Evolutionary conservation across 92 coral and sea anemone genomes (phyloP).

Genomic region (Hydrozoanthus gracilis): DNA sequence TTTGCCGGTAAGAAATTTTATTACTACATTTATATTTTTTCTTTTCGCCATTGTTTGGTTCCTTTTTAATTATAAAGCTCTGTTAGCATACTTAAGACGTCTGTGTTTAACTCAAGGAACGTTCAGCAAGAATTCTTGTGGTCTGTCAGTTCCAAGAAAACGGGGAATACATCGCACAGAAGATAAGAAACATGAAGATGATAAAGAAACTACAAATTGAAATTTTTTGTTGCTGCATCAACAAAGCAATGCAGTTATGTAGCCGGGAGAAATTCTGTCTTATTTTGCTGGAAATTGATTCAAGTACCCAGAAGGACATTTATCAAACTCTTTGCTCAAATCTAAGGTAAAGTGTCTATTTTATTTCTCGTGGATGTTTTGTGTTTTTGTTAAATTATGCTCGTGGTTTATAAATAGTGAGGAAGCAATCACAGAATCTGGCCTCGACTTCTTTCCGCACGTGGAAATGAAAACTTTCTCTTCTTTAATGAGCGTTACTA

Average conservation of each 20-base stretch:
- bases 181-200: slow-evolving; percentile 59
- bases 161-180: slow-evolving; percentile 53
- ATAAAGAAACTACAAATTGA: slow-evolving; percentile 42
- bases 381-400: slow-evolving; percentile 8
- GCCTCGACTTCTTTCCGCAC: slow-evolving; percentile 18
- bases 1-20: slow-evolving; percentile 32
- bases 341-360: slow-evolving; percentile 60
- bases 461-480: slow-evolving; percentile 13
- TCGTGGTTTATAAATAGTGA: background rate
- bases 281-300: slow-evolving; percentile 64
- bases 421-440: background rate
- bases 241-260: slow-evolving; percentile 65
- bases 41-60: slow-evolving; percentile 1
- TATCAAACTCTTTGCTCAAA: slow-evolving; percentile 70
- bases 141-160: slow-evolving; percentile 58
- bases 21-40: background rate
- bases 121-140: slow-evolving; percentile 64
- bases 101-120: slow-evolving; percentile 59
- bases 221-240: slow-evolving; percentile 51
- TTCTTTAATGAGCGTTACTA: background rate
- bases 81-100: background rate
- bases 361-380: background rate
- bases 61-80: background rate
- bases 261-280: slow-evolving; percentile 65
- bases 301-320: slow-evolving; percentile 50